Evolutionary conservation across 2,797 vertebrate genomes (phyloP).

Genomic region (Pangasius sanitwongsei): DNA sequence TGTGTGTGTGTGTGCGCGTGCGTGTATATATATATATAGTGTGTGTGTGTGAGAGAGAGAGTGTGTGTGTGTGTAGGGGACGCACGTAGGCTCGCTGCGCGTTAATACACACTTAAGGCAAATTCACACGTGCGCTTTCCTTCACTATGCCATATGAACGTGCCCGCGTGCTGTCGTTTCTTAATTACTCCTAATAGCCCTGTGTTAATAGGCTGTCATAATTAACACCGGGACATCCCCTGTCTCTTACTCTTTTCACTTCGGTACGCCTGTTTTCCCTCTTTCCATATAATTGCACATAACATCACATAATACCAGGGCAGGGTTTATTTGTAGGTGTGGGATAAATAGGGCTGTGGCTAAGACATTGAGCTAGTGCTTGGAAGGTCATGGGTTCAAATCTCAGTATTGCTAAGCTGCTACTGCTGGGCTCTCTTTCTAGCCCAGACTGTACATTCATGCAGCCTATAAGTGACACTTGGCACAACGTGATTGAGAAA

Average conservation of each 20-base stretch:
- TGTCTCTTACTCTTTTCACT: conserved; percentile 34
- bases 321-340: no score
- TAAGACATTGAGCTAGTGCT: no score
- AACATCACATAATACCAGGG: background rate
- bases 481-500: no score
- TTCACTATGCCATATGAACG: conserved; percentile 5
- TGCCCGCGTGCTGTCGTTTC: conserved; percentile 44
- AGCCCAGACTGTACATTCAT: background rate
- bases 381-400: no score
- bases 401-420: no score
- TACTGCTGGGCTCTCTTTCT: background rate
- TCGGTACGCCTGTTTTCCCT: background rate
- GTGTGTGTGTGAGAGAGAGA: background rate
- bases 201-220: conserved; percentile 64
- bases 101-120: conserved; percentile 12
- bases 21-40: background rate
- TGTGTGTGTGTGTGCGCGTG: background rate
- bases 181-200: conserved; percentile 76
- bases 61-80: background rate
- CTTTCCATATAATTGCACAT: background rate
- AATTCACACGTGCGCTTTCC: conserved; percentile 48
- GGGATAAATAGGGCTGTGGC: no score
- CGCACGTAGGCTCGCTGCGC: conserved; percentile 1
- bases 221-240: conserved; percentile 67
- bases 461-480: background rate